Percentiles rank a stretch among this genome's conserved stretches.
Conservation (phyloP, 2,888 invertebrate genomes). For the Malacosoma neustria region DNA sequence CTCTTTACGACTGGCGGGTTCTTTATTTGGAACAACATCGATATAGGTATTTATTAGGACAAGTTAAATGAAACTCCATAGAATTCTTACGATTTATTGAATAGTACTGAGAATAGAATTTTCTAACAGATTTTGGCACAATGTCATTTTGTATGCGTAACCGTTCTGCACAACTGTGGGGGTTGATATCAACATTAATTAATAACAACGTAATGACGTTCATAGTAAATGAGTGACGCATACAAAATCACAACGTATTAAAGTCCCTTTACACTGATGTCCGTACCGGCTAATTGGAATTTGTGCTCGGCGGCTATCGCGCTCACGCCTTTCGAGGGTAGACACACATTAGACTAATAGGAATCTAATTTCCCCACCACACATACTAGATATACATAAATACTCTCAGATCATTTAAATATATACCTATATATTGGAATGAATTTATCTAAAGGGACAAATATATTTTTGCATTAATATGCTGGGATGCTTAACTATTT, state of each 20-base stretch:
- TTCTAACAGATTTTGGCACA: conserved; percentile 36
- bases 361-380: conserved; percentile 22
- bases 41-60: no score
- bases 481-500: conserved; percentile 1
- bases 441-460: conserved; percentile 6
- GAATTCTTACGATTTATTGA: conserved; percentile 51
- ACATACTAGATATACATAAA: conserved; percentile 3
- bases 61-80: conserved; percentile 6
- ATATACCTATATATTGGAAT: conserved; percentile 12
- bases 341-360: conserved; percentile 25
- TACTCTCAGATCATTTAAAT: conserved; percentile 8
- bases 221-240: no score
- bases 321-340: neutral
- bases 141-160: no score
- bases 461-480: conserved; percentile 3
- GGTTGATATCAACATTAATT: no score
- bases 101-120: conserved; percentile 57
- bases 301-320: neutral
- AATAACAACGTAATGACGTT: no score
- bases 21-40: no score
- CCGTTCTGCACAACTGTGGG: no score
- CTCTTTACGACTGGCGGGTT: no score
- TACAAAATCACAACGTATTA: no score
- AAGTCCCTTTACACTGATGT: neutral
- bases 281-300: neutral